phyloP scores from a whole-genome alignment of 2,888 invertebrate genomes.

The Lycia hirtaria region DNA sequence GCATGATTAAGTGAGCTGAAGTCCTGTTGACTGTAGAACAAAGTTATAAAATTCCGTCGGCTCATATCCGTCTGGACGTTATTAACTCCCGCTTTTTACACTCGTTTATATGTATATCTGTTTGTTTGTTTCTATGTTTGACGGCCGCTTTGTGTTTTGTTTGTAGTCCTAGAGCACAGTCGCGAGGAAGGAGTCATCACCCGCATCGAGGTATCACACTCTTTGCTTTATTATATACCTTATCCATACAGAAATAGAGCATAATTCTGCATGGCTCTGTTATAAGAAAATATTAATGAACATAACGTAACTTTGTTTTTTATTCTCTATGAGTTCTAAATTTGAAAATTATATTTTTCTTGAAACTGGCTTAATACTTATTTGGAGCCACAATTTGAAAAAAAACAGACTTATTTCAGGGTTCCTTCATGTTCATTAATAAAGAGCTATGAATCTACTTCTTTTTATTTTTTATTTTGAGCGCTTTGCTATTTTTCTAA shows the following conservation, averaged over 20 bases:
- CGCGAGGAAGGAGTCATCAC: conserved; percentile 86
- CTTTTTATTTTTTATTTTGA: background rate
- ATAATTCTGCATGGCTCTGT: conserved; percentile 30
- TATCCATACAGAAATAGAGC: conserved; percentile 33
- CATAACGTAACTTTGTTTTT: too few relatives aligned
- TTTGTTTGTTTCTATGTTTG: conserved; percentile 78
- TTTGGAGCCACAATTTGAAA: background rate
- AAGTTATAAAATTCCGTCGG: too few relatives aligned
- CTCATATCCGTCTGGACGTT: background rate
- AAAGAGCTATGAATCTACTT: background rate
- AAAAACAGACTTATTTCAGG: background rate
- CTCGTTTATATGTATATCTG: conserved; percentile 63
- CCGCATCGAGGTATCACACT: conserved; percentile 82
- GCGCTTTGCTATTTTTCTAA: background rate
- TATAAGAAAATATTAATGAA: too few relatives aligned
- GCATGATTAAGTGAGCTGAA: too few relatives aligned
- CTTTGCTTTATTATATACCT: conserved; percentile 74
- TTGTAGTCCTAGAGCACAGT: conserved; percentile 86
- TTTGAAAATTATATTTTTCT: too few relatives aligned
- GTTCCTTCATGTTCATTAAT: background rate
- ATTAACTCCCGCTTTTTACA: conserved; percentile 55
- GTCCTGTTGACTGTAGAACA: too few relatives aligned
- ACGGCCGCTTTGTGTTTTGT: conserved; percentile 83
- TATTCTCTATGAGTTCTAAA: background rate
- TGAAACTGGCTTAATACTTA: too few relatives aligned